These are phyloP conservation scores for Centropyge bicolor DNA, from an alignment of 2,797 vertebrate genomes.

Conservation along the genomic window DNA sequence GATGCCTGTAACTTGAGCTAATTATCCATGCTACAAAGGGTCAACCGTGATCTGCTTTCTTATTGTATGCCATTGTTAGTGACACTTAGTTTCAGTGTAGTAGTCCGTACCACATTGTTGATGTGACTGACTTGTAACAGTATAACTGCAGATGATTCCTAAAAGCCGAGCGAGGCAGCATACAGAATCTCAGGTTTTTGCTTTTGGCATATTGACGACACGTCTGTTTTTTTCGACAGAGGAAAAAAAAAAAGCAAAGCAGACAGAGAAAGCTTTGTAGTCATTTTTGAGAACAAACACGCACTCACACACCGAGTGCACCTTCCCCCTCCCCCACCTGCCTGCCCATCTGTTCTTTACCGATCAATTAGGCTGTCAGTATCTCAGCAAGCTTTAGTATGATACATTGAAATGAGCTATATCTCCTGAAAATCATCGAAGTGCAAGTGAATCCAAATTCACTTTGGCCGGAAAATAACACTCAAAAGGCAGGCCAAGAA, in stretches of 20 bases:
- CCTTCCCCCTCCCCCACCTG: constrained; percentile 56
- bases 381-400: constrained; percentile 39
- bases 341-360: constrained; percentile 77
- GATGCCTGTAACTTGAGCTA: neutral
- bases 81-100: neutral
- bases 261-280: constrained; percentile 55
- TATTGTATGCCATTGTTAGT: constrained; percentile 1
- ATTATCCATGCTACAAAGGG: neutral
- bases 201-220: constrained; percentile 49
- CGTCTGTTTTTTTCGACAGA: constrained; percentile 20
- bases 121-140: constrained; percentile 1
- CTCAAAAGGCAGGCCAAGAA: constrained; percentile 3
- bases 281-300: constrained; percentile 55
- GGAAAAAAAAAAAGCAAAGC: constrained; percentile 27
- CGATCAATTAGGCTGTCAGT: constrained; percentile 77
- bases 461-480: constrained; percentile 4
- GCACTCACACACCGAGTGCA: neutral
- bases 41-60: constrained; percentile 5
- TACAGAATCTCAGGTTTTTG: constrained; percentile 4
- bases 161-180: neutral
- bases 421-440: constrained; percentile 22
- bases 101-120: constrained; percentile 10
- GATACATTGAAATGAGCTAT: constrained; percentile 38
- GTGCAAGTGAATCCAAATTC: constrained; percentile 32
- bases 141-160: constrained; percentile 28